Conservation (phyloP, 2,888 invertebrate genomes). For the Oligia strigilis region DNA sequence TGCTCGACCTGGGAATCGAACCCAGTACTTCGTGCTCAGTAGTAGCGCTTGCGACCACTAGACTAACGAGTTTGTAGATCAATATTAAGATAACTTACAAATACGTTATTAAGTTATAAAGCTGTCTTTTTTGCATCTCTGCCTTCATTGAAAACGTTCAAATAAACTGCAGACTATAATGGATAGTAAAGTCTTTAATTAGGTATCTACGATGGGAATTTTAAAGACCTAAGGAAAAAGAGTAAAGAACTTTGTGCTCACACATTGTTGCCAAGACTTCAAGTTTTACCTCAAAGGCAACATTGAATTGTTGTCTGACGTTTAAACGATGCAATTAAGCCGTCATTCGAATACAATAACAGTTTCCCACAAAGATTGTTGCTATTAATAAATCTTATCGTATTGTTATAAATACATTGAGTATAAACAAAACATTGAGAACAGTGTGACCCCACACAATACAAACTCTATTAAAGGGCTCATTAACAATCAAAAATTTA, state of each 20-base stretch:
- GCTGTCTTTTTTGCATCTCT: conserved; percentile 23
- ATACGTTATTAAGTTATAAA: conserved; percentile 45
- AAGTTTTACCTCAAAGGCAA: conserved; percentile 38
- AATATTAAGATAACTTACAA: conserved; percentile 53
- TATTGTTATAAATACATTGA: conserved; percentile 44
- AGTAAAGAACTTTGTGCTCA: conserved; percentile 30
- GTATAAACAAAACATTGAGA: conserved; percentile 56
- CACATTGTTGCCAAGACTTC: conserved; percentile 52
- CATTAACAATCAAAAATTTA: conserved; percentile 51
- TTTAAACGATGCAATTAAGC: conserved; percentile 51
- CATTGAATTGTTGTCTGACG: conserved; percentile 41
- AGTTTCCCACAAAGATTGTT: conserved; percentile 46
- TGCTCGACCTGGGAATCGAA: neutral
- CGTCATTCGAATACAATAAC: conserved; percentile 50
- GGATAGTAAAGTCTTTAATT: conserved; percentile 53
- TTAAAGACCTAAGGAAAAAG: conserved; percentile 29
- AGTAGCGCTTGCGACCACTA: no score
- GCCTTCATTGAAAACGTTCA: conserved; percentile 34
- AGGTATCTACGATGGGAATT: conserved; percentile 50
- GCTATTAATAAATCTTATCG: conserved; percentile 23
- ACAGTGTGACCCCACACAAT: conserved; percentile 39
- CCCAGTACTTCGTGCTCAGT: neutral
- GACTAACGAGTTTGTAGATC: conserved; percentile 32
- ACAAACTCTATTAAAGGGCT: conserved; percentile 48
- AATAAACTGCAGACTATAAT: conserved; percentile 33